phyloP scores from a whole-genome alignment of 2,888 invertebrate species.

The Chymomyza caudatula region DNA sequence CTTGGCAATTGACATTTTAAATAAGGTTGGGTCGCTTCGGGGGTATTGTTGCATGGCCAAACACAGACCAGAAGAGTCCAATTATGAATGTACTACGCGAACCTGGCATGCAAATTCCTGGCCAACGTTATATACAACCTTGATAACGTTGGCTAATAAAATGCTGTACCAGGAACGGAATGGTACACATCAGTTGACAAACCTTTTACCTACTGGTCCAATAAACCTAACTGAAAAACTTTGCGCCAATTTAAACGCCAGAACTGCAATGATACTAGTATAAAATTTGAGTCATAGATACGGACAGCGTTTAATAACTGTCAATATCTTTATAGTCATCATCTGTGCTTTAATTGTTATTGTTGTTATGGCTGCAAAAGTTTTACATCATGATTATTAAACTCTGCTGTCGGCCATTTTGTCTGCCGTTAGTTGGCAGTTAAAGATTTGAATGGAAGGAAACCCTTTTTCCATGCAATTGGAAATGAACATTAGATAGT shows the following conservation, averaged over 20 bases:
- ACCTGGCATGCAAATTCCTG: not conserved
- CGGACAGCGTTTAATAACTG: not conserved
- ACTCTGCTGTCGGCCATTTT: constrained; percentile 14
- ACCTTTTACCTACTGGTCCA: not conserved
- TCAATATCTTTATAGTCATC: not conserved
- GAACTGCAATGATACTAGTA: not conserved
- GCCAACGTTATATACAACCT: not conserved
- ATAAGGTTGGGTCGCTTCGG: not conserved
- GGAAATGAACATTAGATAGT: constrained; percentile 24
- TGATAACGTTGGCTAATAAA: not conserved
- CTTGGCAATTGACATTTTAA: constrained; percentile 26
- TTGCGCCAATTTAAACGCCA: not conserved
- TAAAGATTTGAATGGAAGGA: constrained; percentile 25
- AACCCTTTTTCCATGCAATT: constrained; percentile 21
- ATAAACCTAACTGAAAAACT: not conserved
- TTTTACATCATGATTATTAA: constrained; percentile 25
- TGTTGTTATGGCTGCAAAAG: constrained; percentile 1
- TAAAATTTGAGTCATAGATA: not conserved
- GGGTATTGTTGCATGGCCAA: constrained; percentile 7
- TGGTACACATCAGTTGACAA: not conserved
- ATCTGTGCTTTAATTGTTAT: not conserved
- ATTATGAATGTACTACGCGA: constrained; percentile 6
- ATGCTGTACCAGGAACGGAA: constrained; percentile 1
- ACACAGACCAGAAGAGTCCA: constrained; percentile 9
- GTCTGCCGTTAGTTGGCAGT: constrained; percentile 23